Evolutionary conservation across 2,888 invertebrate species (phyloP), one percentile per base, ranked within the genome.

Genomic region (Homarus gammarus): DNA sequence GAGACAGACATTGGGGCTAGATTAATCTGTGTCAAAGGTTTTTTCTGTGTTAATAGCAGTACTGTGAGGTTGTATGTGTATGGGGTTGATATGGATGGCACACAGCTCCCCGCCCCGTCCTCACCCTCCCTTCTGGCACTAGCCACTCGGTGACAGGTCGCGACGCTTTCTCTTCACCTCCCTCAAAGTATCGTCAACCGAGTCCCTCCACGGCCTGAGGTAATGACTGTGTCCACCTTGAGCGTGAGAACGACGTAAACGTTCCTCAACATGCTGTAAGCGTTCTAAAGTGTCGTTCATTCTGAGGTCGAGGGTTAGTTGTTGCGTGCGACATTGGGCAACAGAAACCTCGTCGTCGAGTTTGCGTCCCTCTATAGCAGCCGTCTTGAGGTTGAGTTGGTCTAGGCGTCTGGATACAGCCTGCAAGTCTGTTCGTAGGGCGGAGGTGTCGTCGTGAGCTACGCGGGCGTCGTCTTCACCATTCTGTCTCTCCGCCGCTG

Each of bases 271-370:
- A 0, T 33, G 27, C 22, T 31, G 77, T 5, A 84, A 56, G 15
- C 83, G 51, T 36, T 40, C 56, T 10, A 77, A n/a, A 22, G 64
- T 78, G 36, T 56, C 77, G 56, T 38, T 77, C 22, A 68, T 27
- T 68, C 51, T 85, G n/a, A 85, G 22, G 38, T 85, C 78, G 31
- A 85, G 64, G 68, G 27, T 68, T 8, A 85, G 78, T 27, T 85
- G 85, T 36, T 85, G 61, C 10, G 85, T 33, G 31, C 68, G 64
- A 38, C 85, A 85, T 64, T 85, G 77, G 0, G 85, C 85, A 0
- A 61, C 31, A 27, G 68, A n/a, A 5, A 85, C 33, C 8, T 85
- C 77, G 27, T 44, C 33, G 44, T 85, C 85, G 31, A 85, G 77
- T n/a, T 77, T 85, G 18, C 64, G 64, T 12, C 85, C 68, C 77